A percentile compares a stretch with the other conserved stretches of the same genome.
Conservation (phyloP, 2,797 vertebrate genomes). For the Alectoris magna region DNA sequence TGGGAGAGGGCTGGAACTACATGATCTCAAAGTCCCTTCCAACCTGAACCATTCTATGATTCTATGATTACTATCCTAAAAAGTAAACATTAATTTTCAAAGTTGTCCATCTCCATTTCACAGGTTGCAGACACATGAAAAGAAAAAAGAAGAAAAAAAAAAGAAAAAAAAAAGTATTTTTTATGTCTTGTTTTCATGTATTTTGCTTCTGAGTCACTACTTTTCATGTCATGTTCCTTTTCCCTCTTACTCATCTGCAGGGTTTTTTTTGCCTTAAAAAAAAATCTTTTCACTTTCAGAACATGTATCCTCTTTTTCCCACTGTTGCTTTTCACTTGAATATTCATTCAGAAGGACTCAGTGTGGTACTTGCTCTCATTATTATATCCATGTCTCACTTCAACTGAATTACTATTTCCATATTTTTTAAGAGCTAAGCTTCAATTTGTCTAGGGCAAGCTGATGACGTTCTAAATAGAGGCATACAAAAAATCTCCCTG, state of each 20-base stretch:
- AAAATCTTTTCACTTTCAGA: not conserved
- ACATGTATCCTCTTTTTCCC: not conserved
- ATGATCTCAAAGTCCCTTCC: too few relatives aligned
- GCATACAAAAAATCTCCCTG: not conserved
- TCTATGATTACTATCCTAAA: not conserved
- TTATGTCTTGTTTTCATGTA: not conserved
- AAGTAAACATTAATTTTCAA: slow-evolving; percentile 19
- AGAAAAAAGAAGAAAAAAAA: not conserved
- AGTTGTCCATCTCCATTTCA: slow-evolving; percentile 14
- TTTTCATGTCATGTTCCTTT: not conserved
- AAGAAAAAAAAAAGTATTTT: not conserved
- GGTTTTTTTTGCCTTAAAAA: not conserved
- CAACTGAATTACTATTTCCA: not conserved
- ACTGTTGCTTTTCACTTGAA: not conserved
- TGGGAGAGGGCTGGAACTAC: too few relatives aligned
- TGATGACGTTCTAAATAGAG: not conserved
- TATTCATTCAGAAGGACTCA: not conserved
- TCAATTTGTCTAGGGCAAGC: not conserved
- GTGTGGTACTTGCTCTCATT: not conserved
- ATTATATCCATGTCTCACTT: not conserved
- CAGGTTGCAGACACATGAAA: not conserved
- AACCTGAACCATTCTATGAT: too few relatives aligned
- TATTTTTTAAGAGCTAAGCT: not conserved
- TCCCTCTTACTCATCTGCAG: not conserved
- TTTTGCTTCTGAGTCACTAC: not conserved